Conservation (phyloP, 2,888 invertebrate genomes). For the Drosophila subsilvestris region DNA sequence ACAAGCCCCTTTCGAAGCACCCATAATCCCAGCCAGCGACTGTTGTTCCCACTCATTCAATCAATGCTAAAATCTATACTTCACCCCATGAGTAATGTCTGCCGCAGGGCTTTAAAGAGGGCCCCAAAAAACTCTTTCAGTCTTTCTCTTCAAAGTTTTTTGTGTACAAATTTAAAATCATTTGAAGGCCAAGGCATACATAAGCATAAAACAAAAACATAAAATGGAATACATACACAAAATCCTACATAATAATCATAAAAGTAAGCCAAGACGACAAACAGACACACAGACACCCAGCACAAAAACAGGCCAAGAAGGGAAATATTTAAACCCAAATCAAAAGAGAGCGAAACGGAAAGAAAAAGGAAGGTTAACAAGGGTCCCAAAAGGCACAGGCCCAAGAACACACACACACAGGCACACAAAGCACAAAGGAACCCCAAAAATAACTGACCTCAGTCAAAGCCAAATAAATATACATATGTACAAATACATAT, state of each 20-base stretch:
- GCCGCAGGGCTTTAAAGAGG: constrained; percentile 1
- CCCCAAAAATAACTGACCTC: constrained; percentile 49
- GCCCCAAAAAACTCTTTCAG: neutral
- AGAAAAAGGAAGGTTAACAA: constrained; percentile 47
- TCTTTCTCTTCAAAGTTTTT: neutral
- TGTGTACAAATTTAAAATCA: constrained; percentile 21
- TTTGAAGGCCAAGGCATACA: constrained; percentile 7
- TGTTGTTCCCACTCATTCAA: constrained; percentile 45
- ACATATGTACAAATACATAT: constrained; percentile 28
- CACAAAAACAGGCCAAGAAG: constrained; percentile 3
- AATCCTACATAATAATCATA: constrained; percentile 36
- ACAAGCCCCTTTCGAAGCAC: neutral
- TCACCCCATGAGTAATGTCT: constrained; percentile 34
- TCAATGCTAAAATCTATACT: constrained; percentile 40
- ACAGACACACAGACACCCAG: constrained; percentile 26
- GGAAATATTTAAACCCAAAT: constrained; percentile 62
- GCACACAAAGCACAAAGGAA: constrained; percentile 37
- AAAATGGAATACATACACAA: constrained; percentile 20
- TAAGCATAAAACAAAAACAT: constrained; percentile 26
- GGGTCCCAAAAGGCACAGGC: constrained; percentile 52
- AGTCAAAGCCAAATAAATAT: constrained; percentile 48
- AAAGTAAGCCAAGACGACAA: constrained; percentile 50
- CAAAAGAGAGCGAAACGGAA: constrained; percentile 43
- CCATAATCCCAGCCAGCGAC: constrained; percentile 29
- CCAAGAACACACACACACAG: constrained; percentile 13